Conservation (phyloP, 2,797 vertebrate species). For the Falco berigora region DNA sequence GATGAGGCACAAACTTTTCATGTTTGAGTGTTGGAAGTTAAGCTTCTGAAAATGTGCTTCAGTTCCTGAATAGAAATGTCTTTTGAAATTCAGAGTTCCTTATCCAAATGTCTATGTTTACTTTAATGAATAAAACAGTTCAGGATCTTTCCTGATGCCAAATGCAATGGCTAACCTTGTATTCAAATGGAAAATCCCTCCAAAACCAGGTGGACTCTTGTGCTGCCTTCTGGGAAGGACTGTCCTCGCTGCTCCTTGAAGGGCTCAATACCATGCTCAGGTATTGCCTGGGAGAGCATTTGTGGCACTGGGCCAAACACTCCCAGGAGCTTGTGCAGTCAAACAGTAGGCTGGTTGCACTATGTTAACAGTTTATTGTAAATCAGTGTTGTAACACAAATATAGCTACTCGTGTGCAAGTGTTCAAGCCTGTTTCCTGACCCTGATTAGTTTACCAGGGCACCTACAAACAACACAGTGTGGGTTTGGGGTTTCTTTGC, state of each 20-base stretch:
- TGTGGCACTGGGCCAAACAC: not conserved
- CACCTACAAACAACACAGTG: not conserved
- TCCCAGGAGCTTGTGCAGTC: not conserved
- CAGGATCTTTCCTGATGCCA: not conserved
- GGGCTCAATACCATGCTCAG: not conserved
- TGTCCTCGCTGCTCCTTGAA: not conserved
- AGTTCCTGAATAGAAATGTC: not conserved
- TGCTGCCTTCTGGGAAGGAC: not conserved
- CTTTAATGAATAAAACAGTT: not conserved
- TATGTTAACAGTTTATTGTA: not conserved
- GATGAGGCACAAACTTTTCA: not conserved
- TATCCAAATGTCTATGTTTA: not conserved
- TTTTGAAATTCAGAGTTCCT: not conserved
- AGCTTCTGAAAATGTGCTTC: not conserved
- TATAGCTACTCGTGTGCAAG: not conserved
- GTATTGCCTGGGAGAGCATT: not conserved
- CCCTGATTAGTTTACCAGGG: not conserved
- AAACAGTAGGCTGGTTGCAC: not conserved
- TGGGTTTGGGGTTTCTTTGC: not conserved
- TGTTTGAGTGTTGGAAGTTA: not conserved
- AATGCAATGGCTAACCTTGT: not conserved
- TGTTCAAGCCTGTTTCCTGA: not conserved
- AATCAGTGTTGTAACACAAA: not conserved
- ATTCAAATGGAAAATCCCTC: not conserved
- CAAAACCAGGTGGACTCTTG: not conserved